Evolutionary conservation across 1,140 invertebrate species (phyloP), one percentile per base, ranked within the genome.

Genomic region (Neoseiulus cucumeris): DNA sequence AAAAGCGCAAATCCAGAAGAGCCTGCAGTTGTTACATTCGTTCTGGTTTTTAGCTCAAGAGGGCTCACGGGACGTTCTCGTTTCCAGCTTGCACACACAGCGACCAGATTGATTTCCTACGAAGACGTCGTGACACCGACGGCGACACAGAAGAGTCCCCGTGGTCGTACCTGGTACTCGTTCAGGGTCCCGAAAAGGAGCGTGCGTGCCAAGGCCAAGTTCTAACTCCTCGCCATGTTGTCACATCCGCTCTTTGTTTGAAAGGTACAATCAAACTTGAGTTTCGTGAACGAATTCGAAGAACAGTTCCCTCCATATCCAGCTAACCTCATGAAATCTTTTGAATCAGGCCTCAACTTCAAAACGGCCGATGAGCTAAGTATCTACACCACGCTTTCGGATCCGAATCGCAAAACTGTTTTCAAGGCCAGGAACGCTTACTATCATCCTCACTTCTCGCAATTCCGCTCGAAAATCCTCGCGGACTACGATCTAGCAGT

Each of bases 361-460:
- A 59, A 25, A 59, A 59, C 25, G 2, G 25, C 51, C 22, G 51
- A 59, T 9, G 25, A 59, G 22, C 51, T 59, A 20, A 59, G 33
- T 6, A 59, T 59, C 51, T 25, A 20, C 17, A 20, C 51, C 25
- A 29, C 51, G 51, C 51, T 29, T 33, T 59, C 51, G 1, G 51
- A 33, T 6, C 25, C 25, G 25, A 25, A 20, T 29, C 51, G 51
- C 14, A 25, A 33, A 25, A 25, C 25, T 25, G 51, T 29, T 25
- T 59, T 59, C 51, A 25, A 17, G 2, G 51, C 51, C 17, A 25
- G 51, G 12, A 59, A 33, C 22, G 51, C 22, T 20, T 25, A 29
- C 51, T 59, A 20, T 9, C 51, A 59, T 59, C 51, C 51, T 2
- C 51, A 59, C 22, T 59, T 59, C 51, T 59, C 51, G 22, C 51